Evolutionary conservation across 1,140 invertebrate genomes (phyloP), one percentile per base, ranked within the genome.

Genomic region (Arion vulgaris): DNA sequence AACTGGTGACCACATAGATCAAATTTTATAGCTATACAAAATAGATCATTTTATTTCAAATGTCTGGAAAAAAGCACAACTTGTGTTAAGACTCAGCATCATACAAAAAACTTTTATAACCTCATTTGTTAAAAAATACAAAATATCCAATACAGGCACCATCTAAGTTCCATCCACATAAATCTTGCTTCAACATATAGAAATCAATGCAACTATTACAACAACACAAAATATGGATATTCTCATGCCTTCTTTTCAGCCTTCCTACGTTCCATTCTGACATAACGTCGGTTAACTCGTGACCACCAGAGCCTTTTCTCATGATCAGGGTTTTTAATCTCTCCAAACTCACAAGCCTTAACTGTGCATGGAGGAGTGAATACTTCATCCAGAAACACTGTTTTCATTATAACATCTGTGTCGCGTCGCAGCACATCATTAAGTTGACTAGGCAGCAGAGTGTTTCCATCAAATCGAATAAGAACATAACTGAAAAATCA

Each of bases 271-370:
- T 81, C 79, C 11, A 28, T 68, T 36, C 69, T 45, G 2, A 38
- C 39, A 68, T 51, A 34, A 34, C 79, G 26, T 26, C 69, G 11
- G 11, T 17, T 51, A 23, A 81, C 79, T 32, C 69, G 38, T 34
- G 39, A 9, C 79, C 79, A 81, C 86, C 86, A 87, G 13, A 85
- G 32, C 19, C 86, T 69, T 28, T 79, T 83, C 74, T 87, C 86
- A 75, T 86, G 85, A 72, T 87, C 86, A n/a, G 86, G 86, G 66
- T 86, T 87, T 9, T 80, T 80, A 9, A 86, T 32, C 79, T 87
- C 86, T 72, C 85, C 85, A 83, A 87, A 87, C 34, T 80, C 32
- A 81, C 86, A 87, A 1, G 86, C 82, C 11, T 57, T 77, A 57
- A 32, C 62, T 17, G 81, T 41, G 75, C 85, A 86, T 7, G 86